Evolutionary conservation across 2,888 invertebrate genomes (phyloP).

Genomic region (Standfussiana lucernea): DNA sequence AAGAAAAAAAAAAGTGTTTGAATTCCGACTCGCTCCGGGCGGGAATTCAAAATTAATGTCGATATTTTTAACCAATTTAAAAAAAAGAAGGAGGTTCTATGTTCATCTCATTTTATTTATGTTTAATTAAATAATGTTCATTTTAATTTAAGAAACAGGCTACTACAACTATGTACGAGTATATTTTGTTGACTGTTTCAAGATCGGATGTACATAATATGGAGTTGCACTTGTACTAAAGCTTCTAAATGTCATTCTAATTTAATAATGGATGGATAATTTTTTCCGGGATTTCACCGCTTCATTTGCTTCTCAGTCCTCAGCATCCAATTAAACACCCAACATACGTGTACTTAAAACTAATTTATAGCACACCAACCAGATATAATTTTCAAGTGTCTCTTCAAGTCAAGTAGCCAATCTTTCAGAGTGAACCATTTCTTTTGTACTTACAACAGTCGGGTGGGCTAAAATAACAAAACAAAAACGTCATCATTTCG

Average conservation of each 20-base stretch:
- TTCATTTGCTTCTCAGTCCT: background rate
- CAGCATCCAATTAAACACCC: conserved; percentile 15
- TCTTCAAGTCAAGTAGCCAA: conserved; percentile 45
- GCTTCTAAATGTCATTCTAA: background rate
- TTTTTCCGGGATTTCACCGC: background rate
- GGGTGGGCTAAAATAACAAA: conserved; percentile 47
- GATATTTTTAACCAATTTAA: background rate
- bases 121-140: background rate
- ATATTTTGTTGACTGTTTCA: background rate
- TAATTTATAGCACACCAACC: conserved; percentile 45
- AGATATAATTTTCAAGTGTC: conserved; percentile 55
- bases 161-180: no score
- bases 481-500: conserved; percentile 56
- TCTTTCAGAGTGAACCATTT: conserved; percentile 44
- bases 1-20: background rate
- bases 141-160: background rate
- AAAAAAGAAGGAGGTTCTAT: background rate
- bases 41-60: conserved; percentile 9
- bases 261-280: background rate
- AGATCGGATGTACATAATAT: background rate
- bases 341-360: conserved; percentile 25
- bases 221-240: background rate
- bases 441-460: conserved; percentile 29
- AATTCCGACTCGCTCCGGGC: background rate
- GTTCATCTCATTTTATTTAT: background rate